Evolutionary conservation across 2,888 invertebrate genomes (phyloP).

Genomic region (Lamellibrachia columna): DNA sequence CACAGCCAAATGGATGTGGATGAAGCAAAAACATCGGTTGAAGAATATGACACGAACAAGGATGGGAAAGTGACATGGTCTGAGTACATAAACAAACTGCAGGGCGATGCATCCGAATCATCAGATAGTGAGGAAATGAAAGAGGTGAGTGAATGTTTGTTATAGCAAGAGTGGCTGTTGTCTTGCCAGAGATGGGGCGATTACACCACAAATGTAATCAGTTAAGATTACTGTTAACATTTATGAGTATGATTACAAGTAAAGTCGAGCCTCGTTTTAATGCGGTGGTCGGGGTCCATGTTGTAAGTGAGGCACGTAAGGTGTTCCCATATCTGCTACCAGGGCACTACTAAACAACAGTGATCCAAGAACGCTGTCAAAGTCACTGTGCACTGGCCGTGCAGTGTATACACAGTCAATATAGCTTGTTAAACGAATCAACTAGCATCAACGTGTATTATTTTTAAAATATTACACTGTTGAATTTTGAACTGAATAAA

Average conservation of each 20-base stretch:
- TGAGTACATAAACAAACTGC: constrained; percentile 89
- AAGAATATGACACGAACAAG: constrained; percentile 82
- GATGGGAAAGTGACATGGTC: constrained; percentile 87
- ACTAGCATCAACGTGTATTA: no score
- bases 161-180: no score
- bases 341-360: background rate
- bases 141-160: constrained; percentile 41
- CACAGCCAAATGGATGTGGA: constrained; percentile 68
- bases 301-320: background rate
- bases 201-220: no score
- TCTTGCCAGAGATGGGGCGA: no score
- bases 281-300: background rate
- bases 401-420: no score
- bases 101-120: constrained; percentile 76
- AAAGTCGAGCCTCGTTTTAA: background rate
- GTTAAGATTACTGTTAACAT: no score
- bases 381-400: no score
- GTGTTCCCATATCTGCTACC: background rate
- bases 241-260: no score
- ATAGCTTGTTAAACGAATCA: no score
- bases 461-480: no score
- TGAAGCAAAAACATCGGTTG: constrained; percentile 85
- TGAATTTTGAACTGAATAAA: no score
- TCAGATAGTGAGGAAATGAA: constrained; percentile 52
- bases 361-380: background rate